Base-by-base conservation (phyloP, 2,888 invertebrate genomes). In the Dolomedes plantarius region DNA sequence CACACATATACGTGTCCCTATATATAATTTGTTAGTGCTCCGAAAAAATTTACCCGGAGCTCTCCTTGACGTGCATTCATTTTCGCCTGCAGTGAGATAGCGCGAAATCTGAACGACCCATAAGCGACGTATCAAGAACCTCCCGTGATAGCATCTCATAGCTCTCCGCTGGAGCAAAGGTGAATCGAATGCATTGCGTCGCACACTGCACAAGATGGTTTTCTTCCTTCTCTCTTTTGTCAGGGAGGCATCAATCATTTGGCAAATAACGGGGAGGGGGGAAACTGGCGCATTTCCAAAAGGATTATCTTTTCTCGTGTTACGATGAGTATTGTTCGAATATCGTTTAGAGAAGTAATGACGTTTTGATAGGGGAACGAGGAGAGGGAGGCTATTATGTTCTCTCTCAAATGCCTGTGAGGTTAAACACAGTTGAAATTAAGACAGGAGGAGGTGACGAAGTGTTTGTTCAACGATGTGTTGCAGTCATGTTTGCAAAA, bases 281-380 rank as follows among this genome's bases (percentile, higher is more conserved):
- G 56, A 5, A 3, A 16, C 56, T 56, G 56, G 56, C 56, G 19
- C 11, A 56, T 23, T 56, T 56, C 56, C 56, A 56, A 23, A n/a
- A 23, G 56, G 56, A 56, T 56, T 56, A 56, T 56, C 56, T 56
- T 56, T 56, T 56, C 2, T 16, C 46, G 46, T 46, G n/a, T 16
- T 23, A 6, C 23, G 56, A 56, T n/a, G 56, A 56, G 56, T 56
- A 56, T 56, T 56, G 56, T 56, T 56, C 56, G 56, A 23, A 23
- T 46, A 23, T 56, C 56, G 56, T 56, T 56, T 19, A 56, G 23
- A 23, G 56, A 56, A 11, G 56, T 56, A 56, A 56, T 56, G 56
- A 16, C 56, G 23, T 23, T 56, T 56, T 56, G 56, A 56, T 56
- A 56, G 56, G 23, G 16, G 56, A 23, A 23, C 23, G 1, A 23